These are phyloP conservation scores for Drosophila bipectinata DNA, from an alignment of 1,140 invertebrate species.

Conservation along the genomic window DNA sequence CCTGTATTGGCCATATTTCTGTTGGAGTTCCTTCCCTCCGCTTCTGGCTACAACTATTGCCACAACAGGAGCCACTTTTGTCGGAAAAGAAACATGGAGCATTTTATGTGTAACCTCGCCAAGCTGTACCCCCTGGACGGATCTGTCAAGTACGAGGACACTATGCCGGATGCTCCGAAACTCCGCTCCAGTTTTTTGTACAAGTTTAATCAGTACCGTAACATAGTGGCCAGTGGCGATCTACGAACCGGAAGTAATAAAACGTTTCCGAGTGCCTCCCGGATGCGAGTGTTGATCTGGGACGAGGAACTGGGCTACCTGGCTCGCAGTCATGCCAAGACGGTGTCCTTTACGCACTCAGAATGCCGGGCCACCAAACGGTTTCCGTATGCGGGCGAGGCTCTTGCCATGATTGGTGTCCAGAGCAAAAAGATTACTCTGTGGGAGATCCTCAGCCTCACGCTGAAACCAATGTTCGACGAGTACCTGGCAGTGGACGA, in stretches of 20 bases:
- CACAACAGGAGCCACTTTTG: conserved; percentile 37
- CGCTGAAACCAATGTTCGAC: conserved; percentile 27
- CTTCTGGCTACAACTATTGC: conserved; percentile 58
- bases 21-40: neutral
- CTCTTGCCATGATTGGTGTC: neutral
- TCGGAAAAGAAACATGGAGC: neutral
- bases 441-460: neutral
- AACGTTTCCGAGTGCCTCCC: conserved; percentile 33
- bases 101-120: conserved; percentile 48
- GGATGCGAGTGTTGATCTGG: conserved; percentile 66
- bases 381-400: conserved; percentile 47
- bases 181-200: neutral
- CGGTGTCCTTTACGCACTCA: conserved; percentile 50
- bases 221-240: neutral
- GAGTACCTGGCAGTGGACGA: conserved; percentile 11
- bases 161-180: conserved; percentile 30
- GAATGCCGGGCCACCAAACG: conserved; percentile 39
- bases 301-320: conserved; percentile 59
- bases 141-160: neutral
- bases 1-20: neutral
- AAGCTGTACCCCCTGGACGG: conserved; percentile 1
- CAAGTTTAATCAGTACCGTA: neutral
- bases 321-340: conserved; percentile 45
- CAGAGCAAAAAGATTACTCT: neutral
- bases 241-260: neutral